A percentile compares a stretch with the other conserved stretches of the same genome.
These are phyloP conservation scores for Gymnoscopelus microlampas DNA, from an alignment of 2,797 vertebrate species.

Conservation along the genomic window DNA sequence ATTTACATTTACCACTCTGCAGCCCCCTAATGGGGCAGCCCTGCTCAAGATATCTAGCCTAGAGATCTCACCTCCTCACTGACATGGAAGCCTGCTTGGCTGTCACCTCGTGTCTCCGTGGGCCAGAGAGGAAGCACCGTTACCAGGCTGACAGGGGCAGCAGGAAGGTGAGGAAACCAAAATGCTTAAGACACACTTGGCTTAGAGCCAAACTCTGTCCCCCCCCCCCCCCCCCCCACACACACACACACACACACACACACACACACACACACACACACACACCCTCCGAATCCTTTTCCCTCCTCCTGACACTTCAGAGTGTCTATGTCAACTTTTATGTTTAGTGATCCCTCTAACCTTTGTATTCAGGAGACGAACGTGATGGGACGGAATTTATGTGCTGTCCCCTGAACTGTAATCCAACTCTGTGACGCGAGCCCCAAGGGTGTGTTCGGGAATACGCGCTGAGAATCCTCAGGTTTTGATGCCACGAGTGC, in stretches of 20 bases:
- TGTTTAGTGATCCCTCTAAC: constrained; percentile 75
- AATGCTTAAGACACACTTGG: constrained; percentile 79
- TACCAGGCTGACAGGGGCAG: constrained; percentile 70
- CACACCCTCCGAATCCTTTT: background rate
- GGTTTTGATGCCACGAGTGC: too few species aligned
- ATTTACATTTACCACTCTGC: constrained; percentile 26
- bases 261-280: too few species aligned
- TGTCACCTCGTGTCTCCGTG: constrained; percentile 76
- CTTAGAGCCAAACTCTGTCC: constrained; percentile 74
- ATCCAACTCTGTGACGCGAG: constrained; percentile 31
- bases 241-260: too few species aligned
- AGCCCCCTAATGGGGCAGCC: constrained; percentile 75
- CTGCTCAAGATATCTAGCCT: constrained; percentile 68
- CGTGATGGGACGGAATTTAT: constrained; percentile 37
- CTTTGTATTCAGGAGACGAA: constrained; percentile 55
- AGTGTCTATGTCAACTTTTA: constrained; percentile 70
- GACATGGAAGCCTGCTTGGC: constrained; percentile 78
- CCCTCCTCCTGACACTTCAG: constrained; percentile 54
- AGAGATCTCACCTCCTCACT: constrained; percentile 79
- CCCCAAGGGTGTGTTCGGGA: background rate
- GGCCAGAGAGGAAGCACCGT: constrained; percentile 67
- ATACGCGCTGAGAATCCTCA: too few species aligned
- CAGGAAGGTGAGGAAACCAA: constrained; percentile 74
- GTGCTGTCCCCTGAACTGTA: constrained; percentile 1
- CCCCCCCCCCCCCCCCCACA: background rate